Evolutionary conservation across 2,797 vertebrate genomes (phyloP), one percentile per base, ranked within the genome.

Genomic region (Xerus rutilus): DNA sequence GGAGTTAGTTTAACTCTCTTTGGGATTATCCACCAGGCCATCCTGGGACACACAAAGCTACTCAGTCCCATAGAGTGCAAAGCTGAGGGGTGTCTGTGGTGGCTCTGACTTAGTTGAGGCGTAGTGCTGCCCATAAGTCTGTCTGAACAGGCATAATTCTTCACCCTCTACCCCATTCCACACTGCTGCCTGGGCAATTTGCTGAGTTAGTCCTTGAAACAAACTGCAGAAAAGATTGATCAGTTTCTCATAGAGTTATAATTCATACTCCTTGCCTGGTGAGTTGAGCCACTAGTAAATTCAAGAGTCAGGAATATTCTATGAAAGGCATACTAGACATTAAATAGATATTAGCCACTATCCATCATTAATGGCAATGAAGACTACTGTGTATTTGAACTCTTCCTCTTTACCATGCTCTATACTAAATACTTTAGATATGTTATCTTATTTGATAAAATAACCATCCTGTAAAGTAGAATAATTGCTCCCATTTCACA

Each of bases 201-300:
- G 47, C 45, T 95, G 72, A 67, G 72, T 59, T 7, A 64, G 47
- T 79, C 77, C 73, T 77, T 78, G 77, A 76, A 59, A 64, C 45
- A 84, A 90, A 89, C 18, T 69, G 54, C 93, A 69, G 78, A 45
- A 96, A 59, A 95, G 95, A 89, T 14, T 32, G 65, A 81, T 30
- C n/a, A 72, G 83, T 79, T 6, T 49, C 32, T 89, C 85, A 89
- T 12, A 83, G 43, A 91, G 65, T 28, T 77, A 25, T 79, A 83
- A 28, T 62, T 93, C 72, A 91, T 30, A 90, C 47, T 89, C 47
- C 47, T 35, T 69, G 14, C 2, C 4, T 39, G 39, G 76, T 32
- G 64, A 62, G 45, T 86, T 64, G 81, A 96, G 25, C 45, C 86
- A 86, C 84, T 57, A 86, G 67, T 72, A 86, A 95, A 93, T 47